Base-by-base conservation (phyloP, 2,888 invertebrate species). In the Omphaloscelis lunosa region DNA sequence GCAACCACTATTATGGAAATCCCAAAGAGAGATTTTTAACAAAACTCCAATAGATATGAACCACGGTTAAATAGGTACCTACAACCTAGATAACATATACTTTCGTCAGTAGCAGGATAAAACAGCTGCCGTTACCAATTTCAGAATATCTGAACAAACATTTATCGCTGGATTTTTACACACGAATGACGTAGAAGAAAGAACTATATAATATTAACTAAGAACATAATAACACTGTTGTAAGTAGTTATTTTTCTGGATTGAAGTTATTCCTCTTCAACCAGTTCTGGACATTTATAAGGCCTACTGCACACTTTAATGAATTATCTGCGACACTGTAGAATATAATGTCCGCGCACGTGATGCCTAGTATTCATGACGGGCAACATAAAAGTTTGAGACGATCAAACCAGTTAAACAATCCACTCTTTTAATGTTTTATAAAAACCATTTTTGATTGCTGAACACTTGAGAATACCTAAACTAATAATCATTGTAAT, bases 1-100 rank as follows among this genome's bases (percentile, higher is more conserved):
- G 86, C 66, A 82, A 85, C 66, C 27, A 68, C 63, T 56, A 27
- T 4, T 59, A 59, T 80, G 84, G 84, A 75, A 84, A 80, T 75
- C 75, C 84, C 84, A 79, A 7, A 9, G 41, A 72, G 53, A 87
- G 29, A 41, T 75, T 72, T 84, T 84, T 53, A 58, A 79, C 73
- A 41, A 45, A 59, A 68, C 45, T 27, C 39, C 56, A 23, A 69
- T 62, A 51, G 41, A 63, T 72, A 79, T 23, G 53, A n/a, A 72
- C 34, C 56, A 27, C 59, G 23, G 61, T 66, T 29, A 27, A 63
- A 61, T 29, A 61, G 8, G 6, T 11, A 34, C 61, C 59, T 34
- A 34, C 23, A 17, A 62, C 29, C 41, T 69, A 39, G 11, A 51
- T 51, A 11, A 23, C 34, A 58, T 45, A 53, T 45, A 53, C 51